Conservation (phyloP, 2,888 invertebrate species). For the Cerastis rubricosa region DNA sequence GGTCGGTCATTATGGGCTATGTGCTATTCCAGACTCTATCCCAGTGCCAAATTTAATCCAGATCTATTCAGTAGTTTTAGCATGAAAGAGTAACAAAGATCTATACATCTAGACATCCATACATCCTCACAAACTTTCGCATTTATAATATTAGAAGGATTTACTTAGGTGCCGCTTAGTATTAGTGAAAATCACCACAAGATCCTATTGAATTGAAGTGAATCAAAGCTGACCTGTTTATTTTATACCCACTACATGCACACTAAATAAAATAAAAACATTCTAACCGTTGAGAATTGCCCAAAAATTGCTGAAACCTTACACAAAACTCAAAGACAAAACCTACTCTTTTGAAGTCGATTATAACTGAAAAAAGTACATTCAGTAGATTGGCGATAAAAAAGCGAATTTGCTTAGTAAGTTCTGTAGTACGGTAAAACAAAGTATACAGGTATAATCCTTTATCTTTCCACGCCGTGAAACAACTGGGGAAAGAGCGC, state of each 20-base stretch:
- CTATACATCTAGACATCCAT: too few species aligned
- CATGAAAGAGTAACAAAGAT: too few species aligned
- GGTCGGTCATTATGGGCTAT: too few species aligned
- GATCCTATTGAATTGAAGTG: neutral
- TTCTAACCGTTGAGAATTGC: neutral
- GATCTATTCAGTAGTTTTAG: too few species aligned
- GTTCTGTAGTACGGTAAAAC: conserved; percentile 9
- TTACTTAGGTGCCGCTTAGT: too few species aligned
- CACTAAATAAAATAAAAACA: neutral
- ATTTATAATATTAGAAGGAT: too few species aligned
- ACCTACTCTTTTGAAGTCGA: conserved; percentile 21
- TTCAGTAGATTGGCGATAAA: conserved; percentile 23
- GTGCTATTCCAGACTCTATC: too few species aligned
- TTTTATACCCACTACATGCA: neutral
- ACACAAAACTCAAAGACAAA: neutral
- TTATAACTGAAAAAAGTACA: conserved; percentile 33
- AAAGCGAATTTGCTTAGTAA: conserved; percentile 15
- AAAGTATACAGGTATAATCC: conserved; percentile 35
- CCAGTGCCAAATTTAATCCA: too few species aligned
- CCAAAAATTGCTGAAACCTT: neutral
- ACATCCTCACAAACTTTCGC: too few species aligned
- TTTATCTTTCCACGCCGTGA: conserved; percentile 43
- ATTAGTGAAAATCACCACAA: too few species aligned
- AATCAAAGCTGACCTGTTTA: neutral
- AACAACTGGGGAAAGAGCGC: conserved; percentile 21